Evolutionary conservation across 2,797 vertebrate genomes (phyloP), one percentile per base, ranked within the genome.

Genomic region (Hapalemur alaotrensis): DNA sequence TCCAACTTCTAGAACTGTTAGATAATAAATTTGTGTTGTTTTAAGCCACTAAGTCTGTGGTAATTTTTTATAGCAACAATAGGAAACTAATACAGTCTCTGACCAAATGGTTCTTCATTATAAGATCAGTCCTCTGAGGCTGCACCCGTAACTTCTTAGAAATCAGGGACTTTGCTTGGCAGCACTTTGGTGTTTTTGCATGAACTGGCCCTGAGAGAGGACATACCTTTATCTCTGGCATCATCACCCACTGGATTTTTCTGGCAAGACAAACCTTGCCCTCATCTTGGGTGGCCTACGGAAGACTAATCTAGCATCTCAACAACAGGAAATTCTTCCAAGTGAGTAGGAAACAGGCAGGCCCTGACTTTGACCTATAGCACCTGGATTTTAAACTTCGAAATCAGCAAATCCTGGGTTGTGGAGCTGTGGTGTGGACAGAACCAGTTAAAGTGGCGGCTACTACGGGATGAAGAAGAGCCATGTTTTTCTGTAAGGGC

Each of bases 181-280:
- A 59, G 23, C 22, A 90, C 0, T 0, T 20, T 10, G 2, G 18
- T 13, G 30, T 38, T 67, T 54, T 63, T 50, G 50, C 72, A 57
- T 2, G 32, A 65, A 82, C 78, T 13, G 67, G 82, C 54, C 86
- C 50, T 23, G 30, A 85, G 78, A 65, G 87, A 97, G 85, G 32
- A 65, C 13, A 1, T 1, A 46, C 28, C 96, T 96, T 97, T 93
- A 89, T 89, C 97, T 96, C 96, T 69, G 88, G 96, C 38, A 50
- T 94, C 97, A 80, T 76, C 97, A 94, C 50, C 93, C 32, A 2
- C 95, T 85, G 97, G 95, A 97, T 97, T 98, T 97, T 98, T 95
- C 93, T 93, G 95, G 96, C 96, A 97, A 89, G 50, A 57, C 14
- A 94, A 97, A 95, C 57, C 5, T 75, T 72, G 12, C 72, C 94